These are phyloP conservation scores for Napeogenes sylphis DNA, from an alignment of 2,888 invertebrate genomes.

Conservation along the genomic window DNA sequence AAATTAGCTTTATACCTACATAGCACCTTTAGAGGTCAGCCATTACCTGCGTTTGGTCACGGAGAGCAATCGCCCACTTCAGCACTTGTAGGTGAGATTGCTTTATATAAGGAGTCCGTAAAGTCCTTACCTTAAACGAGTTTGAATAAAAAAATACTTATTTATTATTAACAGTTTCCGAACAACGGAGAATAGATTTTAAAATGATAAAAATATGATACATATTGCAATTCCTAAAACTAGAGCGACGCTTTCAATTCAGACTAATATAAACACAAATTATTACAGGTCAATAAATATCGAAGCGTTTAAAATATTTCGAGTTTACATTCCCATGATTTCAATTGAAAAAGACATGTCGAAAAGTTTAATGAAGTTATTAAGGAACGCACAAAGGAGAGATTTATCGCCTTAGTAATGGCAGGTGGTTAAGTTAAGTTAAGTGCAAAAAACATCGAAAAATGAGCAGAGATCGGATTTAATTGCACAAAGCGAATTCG, in stretches of 20 bases:
- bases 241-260: background rate
- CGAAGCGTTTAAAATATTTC: constrained; percentile 53
- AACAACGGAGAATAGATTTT: constrained; percentile 3
- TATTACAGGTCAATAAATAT: constrained; percentile 45
- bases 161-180: constrained; percentile 16
- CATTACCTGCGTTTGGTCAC: constrained; percentile 54
- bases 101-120: background rate
- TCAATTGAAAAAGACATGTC: constrained; percentile 57
- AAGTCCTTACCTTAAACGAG: too few species aligned
- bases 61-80: constrained; percentile 53
- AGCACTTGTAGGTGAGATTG: constrained; percentile 39
- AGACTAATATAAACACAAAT: constrained; percentile 8
- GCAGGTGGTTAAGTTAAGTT: constrained; percentile 47
- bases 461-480: constrained; percentile 37
- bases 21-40: constrained; percentile 38
- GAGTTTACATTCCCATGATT: constrained; percentile 52
- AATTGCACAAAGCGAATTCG: constrained; percentile 36
- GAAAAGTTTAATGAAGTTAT: constrained; percentile 68
- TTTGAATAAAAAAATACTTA: too few species aligned
- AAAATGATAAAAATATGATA: background rate
- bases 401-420: constrained; percentile 71
- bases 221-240: background rate
- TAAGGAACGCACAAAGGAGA: constrained; percentile 57
- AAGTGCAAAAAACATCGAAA: constrained; percentile 49
- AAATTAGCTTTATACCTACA: constrained; percentile 31